Evolutionary conservation across 2,888 invertebrate genomes (phyloP).

Genomic region (Coenonympha glycerion): DNA sequence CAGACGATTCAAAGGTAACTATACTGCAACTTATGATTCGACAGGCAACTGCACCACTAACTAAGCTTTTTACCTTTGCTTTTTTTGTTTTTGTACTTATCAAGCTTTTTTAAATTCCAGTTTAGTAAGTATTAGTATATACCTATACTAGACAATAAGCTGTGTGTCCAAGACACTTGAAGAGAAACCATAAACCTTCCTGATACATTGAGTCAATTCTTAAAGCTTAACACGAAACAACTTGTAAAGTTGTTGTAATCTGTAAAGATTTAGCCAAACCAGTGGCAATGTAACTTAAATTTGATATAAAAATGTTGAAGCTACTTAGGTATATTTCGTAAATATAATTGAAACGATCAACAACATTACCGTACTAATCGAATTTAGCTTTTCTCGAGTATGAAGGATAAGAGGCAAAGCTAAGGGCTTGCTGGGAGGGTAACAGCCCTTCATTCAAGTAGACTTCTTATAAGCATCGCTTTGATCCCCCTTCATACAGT

Average conservation of each 20-base stretch:
- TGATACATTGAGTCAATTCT: too few relatives aligned
- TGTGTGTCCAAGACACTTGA: too few relatives aligned
- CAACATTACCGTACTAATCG: conserved; percentile 41
- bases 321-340: not conserved
- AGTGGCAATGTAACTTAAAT: too few relatives aligned
- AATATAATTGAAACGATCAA: conserved; percentile 5
- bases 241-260: too few relatives aligned
- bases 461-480: conserved; percentile 58
- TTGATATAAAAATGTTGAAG: not conserved
- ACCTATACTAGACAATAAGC: too few relatives aligned
- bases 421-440: conserved; percentile 41
- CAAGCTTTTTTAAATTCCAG: not conserved
- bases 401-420: conserved; percentile 44
- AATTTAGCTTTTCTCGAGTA: conserved; percentile 44
- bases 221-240: too few relatives aligned
- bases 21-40: too few relatives aligned
- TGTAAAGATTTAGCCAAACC: too few relatives aligned
- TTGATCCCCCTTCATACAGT: conserved; percentile 58
- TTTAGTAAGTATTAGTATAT: not conserved
- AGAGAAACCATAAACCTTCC: too few relatives aligned
- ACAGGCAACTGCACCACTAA: not conserved
- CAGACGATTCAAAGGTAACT: not conserved
- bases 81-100: too few relatives aligned
- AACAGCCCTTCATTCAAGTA: conserved; percentile 54
- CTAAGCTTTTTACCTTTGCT: not conserved